These are phyloP conservation scores for Euschistus heros DNA, from an alignment of 1,140 invertebrate genomes.

Conservation along the genomic window DNA sequence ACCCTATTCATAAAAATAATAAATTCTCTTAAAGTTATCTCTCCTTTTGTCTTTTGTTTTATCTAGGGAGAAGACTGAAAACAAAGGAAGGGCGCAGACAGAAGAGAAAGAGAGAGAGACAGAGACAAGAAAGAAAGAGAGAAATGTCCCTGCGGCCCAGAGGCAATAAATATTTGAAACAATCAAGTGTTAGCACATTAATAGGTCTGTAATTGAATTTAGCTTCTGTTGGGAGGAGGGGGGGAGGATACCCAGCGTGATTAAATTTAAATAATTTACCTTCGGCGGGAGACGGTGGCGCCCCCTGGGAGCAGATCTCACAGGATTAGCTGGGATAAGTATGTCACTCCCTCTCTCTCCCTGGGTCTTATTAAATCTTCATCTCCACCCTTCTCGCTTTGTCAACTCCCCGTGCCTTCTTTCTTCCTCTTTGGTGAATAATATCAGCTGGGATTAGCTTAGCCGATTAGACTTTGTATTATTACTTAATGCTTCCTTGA, in stretches of 20 bases:
- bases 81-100: too few species aligned
- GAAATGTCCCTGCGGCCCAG: neutral
- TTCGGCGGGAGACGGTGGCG: slow-evolving; percentile 1
- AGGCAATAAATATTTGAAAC: slow-evolving; percentile 28
- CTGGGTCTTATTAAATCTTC: neutral
- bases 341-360: slow-evolving; percentile 18
- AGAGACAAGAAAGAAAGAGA: neutral
- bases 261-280: slow-evolving; percentile 29
- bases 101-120: neutral
- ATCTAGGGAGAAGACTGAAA: too few species aligned
- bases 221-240: neutral
- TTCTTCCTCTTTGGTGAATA: too few species aligned
- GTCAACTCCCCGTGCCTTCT: too few species aligned
- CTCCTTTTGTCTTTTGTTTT: too few species aligned
- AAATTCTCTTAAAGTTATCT: too few species aligned
- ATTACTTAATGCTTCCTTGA: too few species aligned
- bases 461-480: too few species aligned
- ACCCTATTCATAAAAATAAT: too few species aligned
- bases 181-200: slow-evolving; percentile 28
- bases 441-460: too few species aligned
- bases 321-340: slow-evolving; percentile 13
- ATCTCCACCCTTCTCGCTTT: neutral
- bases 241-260: slow-evolving; percentile 19
- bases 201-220: slow-evolving; percentile 28
- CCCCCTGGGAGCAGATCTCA: neutral